Base-by-base conservation (phyloP, 2,888 invertebrate species). In the Steinernema scapterisci region DNA sequence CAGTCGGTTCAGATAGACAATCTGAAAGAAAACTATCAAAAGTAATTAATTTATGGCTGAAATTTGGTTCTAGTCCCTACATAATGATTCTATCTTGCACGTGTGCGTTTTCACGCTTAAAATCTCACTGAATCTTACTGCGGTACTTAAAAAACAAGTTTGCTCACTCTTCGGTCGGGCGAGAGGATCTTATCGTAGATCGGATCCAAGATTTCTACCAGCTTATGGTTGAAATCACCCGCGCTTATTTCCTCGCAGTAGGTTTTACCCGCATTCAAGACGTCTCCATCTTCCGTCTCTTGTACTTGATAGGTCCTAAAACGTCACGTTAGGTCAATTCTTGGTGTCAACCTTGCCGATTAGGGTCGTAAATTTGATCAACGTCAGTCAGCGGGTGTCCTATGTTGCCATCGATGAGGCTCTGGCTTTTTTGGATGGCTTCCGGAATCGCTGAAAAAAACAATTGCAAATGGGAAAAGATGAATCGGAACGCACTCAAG, bases 131-230 rank as follows among this genome's bases (percentile, higher is more conserved):
- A n/a, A n/a, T n/a, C n/a, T n/a, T n/a, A n/a, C n/a, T n/a, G n/a
- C n/a, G n/a, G n/a, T n/a, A n/a, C n/a, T n/a, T n/a, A n/a, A n/a
- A 38, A 38, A 9, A 38, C 38, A 38, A 38, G 38, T 38, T 38
- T 38, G 5, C 79, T 70, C 76, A 89, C 89, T 85, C 83, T 87
- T 52, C 88, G 88, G 80, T 88, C 87, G 11, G 80, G 75, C 7
- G 87, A 85, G 19, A 89, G 76, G 73, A 88, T 88, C 13, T 86
- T 80, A 16, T 79, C 83, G 80, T 88, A 89, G 25, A 89, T 82
- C 48, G 87, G 88, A 70, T 88, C 81, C 43, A 89, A 86, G 48
- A 89, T 78, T 38, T 84, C 83, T n/a, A 88, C 80, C 13, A 89
- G 79, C 27, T 83, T 86, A 70, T 88, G 87, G 73, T 88, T 89